These are phyloP conservation scores for Heterodera schachtii DNA, from an alignment of 1,140 invertebrate species.

Conservation along the genomic window DNA sequence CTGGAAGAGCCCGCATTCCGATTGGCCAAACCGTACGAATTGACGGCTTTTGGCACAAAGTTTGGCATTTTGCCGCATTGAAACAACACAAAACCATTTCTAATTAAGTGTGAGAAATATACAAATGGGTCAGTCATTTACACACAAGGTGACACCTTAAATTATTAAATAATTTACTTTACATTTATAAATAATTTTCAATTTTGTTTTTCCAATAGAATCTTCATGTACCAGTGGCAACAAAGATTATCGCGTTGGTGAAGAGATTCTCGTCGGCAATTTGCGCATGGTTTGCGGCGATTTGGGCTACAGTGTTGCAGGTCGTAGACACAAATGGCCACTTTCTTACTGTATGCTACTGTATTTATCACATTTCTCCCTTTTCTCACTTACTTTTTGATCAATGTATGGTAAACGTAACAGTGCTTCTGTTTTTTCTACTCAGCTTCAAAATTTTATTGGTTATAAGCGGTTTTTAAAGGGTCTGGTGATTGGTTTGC, in stretches of 20 bases:
- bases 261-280: slow-evolving; percentile 46
- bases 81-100: neutral
- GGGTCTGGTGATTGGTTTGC: no score
- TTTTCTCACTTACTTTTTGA: no score
- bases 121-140: slow-evolving; percentile 54
- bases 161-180: neutral
- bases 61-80: neutral
- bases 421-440: no score
- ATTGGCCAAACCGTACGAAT: slow-evolving; percentile 35
- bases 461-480: no score
- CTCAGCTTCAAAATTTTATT: no score
- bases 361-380: no score
- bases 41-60: slow-evolving; percentile 39
- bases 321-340: slow-evolving; percentile 18
- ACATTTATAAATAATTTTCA: slow-evolving; percentile 7
- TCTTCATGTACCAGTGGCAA: slow-evolving; percentile 34
- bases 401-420: no score
- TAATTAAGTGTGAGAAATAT: slow-evolving; percentile 44
- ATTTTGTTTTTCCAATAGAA: slow-evolving; percentile 27
- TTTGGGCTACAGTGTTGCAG: slow-evolving; percentile 49
- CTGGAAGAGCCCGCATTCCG: slow-evolving; percentile 36
- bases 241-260: slow-evolving; percentile 55
- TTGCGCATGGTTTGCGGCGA: slow-evolving; percentile 49
- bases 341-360: no score
- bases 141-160: slow-evolving; percentile 43